Evolutionary conservation across 2,888 invertebrate genomes (phyloP).

Genomic region (Sesamia inferens): DNA sequence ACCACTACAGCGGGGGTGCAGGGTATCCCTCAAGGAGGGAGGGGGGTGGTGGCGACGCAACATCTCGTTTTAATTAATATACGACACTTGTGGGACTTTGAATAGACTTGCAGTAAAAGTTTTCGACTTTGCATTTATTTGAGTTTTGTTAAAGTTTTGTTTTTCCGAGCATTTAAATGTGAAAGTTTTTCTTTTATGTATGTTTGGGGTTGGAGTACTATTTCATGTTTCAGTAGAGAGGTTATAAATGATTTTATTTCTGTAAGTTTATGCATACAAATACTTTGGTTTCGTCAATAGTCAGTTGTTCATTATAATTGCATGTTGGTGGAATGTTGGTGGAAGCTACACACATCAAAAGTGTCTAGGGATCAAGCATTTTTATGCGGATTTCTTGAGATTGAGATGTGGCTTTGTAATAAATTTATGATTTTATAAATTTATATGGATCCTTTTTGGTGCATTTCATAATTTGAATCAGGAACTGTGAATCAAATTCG

Average conservation of each 20-base stretch:
- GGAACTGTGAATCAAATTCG: no score
- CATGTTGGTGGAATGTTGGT: no score
- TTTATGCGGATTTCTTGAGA: no score
- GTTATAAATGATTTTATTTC: neutral
- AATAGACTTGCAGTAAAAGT: constrained; percentile 47
- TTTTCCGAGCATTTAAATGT: constrained; percentile 24
- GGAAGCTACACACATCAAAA: no score
- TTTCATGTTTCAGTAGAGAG: constrained; percentile 1
- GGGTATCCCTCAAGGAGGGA: constrained; percentile 25
- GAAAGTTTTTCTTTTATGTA: constrained; percentile 30
- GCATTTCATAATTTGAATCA: no score
- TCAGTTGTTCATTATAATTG: no score
- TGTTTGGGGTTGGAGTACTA: neutral
- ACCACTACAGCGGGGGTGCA: constrained; percentile 35
- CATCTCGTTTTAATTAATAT: constrained; percentile 80
- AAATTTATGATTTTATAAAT: no score
- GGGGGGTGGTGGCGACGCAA: constrained; percentile 43
- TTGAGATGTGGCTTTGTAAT: no score
- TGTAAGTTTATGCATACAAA: no score
- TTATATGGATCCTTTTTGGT: no score
- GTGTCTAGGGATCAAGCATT: no score
- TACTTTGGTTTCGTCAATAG: no score
- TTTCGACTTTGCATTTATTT: constrained; percentile 56
- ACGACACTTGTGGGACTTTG: constrained; percentile 73
- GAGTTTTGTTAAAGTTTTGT: constrained; percentile 42